Conservation (phyloP, 2,888 invertebrate species). For the Xylophagus ater region DNA sequence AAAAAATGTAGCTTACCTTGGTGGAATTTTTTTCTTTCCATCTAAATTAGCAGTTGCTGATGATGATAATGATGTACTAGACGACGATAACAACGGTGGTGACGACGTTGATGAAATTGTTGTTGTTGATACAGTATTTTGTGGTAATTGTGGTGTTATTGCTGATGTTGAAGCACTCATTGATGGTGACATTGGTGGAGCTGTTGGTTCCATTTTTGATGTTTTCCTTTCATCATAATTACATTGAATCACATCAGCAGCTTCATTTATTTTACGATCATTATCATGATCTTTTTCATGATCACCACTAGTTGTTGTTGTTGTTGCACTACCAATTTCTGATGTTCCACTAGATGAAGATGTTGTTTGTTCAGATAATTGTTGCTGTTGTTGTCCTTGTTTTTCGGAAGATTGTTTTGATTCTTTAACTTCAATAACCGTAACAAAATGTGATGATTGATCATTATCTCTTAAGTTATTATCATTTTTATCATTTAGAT, state of each 20-base stretch:
- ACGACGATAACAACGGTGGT: conserved; percentile 22
- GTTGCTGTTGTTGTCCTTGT: conserved; percentile 19
- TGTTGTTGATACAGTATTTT: conserved; percentile 17
- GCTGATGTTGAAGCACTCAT: conserved; percentile 20
- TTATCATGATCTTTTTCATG: neutral
- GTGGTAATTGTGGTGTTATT: too few species aligned
- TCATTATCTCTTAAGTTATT: conserved; percentile 20
- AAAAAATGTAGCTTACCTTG: conserved; percentile 41
- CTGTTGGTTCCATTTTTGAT: conserved; percentile 27
- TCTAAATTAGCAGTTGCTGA: conserved; percentile 37
- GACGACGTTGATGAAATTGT: conserved; percentile 19
- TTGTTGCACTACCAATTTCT: too few species aligned
- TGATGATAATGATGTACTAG: conserved; percentile 3
- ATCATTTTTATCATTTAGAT: conserved; percentile 12
- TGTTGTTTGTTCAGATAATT: conserved; percentile 4
- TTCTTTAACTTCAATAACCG: conserved; percentile 82
- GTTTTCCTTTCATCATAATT: conserved; percentile 28
- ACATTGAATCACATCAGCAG: too few species aligned
- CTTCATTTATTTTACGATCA: too few species aligned
- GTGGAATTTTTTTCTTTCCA: conserved; percentile 54
- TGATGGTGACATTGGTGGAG: conserved; percentile 35
- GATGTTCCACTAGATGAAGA: conserved; percentile 9
- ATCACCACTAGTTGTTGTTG: neutral
- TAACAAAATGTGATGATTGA: conserved; percentile 55
- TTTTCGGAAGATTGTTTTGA: conserved; percentile 41